Conservation (phyloP, 2,113 vertebrate species). For the Pachypanchax playfairii region DNA sequence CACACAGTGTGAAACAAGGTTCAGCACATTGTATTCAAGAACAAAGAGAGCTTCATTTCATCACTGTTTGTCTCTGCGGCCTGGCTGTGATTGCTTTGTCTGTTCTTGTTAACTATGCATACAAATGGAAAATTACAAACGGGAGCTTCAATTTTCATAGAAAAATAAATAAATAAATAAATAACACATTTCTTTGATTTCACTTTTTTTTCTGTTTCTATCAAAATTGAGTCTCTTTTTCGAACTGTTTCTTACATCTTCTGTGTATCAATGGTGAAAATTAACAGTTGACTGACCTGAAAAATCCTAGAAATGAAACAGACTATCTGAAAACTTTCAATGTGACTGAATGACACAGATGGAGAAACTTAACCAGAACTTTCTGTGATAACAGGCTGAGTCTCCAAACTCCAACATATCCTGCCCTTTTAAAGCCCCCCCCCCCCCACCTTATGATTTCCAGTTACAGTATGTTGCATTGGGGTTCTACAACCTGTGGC, state of each 20-base stretch:
- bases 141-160: slow-evolving; percentile 7
- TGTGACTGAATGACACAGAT: slow-evolving; percentile 3
- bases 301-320: slow-evolving; percentile 28
- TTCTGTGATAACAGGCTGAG: not conserved
- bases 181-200: slow-evolving; percentile 21
- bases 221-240: not conserved
- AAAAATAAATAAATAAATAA: no score
- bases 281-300: slow-evolving; percentile 23
- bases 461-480: not conserved
- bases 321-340: not conserved
- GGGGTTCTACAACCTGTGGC: no score
- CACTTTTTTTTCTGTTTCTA: not conserved
- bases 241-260: not conserved
- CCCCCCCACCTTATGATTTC: no score
- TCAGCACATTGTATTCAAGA: slow-evolving; percentile 33
- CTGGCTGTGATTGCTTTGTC: slow-evolving; percentile 1
- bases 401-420: no score
- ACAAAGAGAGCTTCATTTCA: slow-evolving; percentile 16
- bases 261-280: slow-evolving; percentile 17
- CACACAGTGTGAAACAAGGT: slow-evolving; percentile 9
- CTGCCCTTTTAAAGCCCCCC: no score
- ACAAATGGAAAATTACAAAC: slow-evolving; percentile 22
- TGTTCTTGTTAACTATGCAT: slow-evolving; percentile 26
- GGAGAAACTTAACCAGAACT: slow-evolving; percentile 10
- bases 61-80: slow-evolving; percentile 7